Percentiles rank a stretch among this genome's conserved stretches.
phyloP scores from a whole-genome alignment of 2,113 vertebrate species.

The Pachycephala philippinensis region DNA sequence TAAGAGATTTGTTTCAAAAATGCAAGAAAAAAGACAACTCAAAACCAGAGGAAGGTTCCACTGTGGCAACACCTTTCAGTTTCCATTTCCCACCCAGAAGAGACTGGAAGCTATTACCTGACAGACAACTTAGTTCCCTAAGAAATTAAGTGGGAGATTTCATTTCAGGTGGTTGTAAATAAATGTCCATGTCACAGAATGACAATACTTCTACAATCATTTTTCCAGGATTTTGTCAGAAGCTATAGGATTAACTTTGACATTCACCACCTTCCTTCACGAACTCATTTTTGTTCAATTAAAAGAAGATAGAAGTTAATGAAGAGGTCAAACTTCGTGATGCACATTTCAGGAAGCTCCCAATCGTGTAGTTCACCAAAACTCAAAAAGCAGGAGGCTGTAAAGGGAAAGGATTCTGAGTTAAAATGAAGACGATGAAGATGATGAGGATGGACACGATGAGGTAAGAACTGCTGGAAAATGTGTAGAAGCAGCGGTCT shows the following conservation, averaged over 20 bases:
- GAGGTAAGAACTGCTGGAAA: not conserved
- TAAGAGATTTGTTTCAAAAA: not conserved
- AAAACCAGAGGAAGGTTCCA: not conserved
- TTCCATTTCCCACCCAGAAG: not conserved
- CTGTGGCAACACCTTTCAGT: not conserved
- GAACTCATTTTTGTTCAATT: fast-evolving
- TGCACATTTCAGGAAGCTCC: not conserved
- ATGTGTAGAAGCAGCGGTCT: not conserved
- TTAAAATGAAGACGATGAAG: fast-evolving
- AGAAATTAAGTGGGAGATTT: not conserved
- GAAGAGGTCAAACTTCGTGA: not conserved
- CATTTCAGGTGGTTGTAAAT: not conserved
- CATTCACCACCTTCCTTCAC: not conserved
- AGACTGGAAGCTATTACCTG: not conserved
- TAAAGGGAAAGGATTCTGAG: not conserved
- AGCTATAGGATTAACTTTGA: not conserved
- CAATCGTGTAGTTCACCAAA: fast-evolving
- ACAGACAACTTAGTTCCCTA: not conserved
- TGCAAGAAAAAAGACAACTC: not conserved
- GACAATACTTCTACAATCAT: not conserved
- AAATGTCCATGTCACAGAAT: not conserved
- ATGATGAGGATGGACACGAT: not conserved
- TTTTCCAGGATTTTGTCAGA: not conserved
- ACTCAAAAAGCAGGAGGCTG: not conserved
- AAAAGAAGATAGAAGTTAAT: not conserved